Conservation (phyloP, 2,113 vertebrate species). For the Opisthocomus hoazin region DNA sequence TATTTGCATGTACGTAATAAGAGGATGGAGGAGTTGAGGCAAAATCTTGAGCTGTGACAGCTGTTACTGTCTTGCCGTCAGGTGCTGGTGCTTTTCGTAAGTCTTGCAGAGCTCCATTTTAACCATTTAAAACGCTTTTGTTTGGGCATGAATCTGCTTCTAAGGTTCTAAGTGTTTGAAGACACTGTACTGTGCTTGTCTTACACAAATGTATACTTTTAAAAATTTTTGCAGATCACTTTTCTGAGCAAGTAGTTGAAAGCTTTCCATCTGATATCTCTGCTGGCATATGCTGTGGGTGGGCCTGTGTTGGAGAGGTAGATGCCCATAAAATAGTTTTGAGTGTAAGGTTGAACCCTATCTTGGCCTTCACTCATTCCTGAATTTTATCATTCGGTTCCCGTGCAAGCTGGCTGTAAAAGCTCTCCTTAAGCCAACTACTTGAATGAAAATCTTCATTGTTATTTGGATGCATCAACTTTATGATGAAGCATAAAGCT, state of each 20-base stretch:
- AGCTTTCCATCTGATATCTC: conserved; percentile 73
- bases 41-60: not conserved
- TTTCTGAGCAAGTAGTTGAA: conserved; percentile 80
- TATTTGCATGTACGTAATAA: not conserved
- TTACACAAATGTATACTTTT: not conserved
- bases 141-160: not conserved
- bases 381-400: not conserved
- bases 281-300: conserved; percentile 81
- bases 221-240: conserved; percentile 69
- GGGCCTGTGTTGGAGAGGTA: conserved; percentile 73
- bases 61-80: not conserved
- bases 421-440: not conserved
- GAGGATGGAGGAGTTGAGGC: not conserved
- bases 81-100: not conserved
- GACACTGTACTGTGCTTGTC: not conserved
- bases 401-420: not conserved
- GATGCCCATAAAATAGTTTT: conserved; percentile 83
- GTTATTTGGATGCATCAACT: not conserved
- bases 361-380: conserved; percentile 21
- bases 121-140: not conserved
- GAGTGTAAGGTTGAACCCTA: conserved; percentile 85
- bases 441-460: not conserved
- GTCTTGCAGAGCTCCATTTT: not conserved
- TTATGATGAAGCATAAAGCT: not conserved
- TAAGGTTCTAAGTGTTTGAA: not conserved